These are phyloP conservation scores for Archilochus colubris DNA, from an alignment of 2,113 vertebrate genomes.

Conservation along the genomic window DNA sequence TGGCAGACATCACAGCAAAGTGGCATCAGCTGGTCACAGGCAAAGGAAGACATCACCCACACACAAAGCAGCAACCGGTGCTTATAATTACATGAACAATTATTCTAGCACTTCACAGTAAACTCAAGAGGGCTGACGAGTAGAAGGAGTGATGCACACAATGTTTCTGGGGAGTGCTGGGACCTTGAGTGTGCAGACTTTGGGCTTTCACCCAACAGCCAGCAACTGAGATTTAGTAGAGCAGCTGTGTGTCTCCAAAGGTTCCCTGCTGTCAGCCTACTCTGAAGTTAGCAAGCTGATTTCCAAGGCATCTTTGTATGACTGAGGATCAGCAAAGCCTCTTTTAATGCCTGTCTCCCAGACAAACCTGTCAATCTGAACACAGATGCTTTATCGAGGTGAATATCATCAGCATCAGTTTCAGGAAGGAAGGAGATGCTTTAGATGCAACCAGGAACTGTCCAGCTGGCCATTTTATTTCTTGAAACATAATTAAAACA, in stretches of 20 bases:
- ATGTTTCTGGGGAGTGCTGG: not conserved
- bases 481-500: slow-evolving; percentile 55
- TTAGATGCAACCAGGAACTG: not conserved
- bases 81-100: not conserved
- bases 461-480: slow-evolving; percentile 11
- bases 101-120: not conserved
- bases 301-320: rapidly evolving
- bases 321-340: not conserved
- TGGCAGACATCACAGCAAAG: not conserved
- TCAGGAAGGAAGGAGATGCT: not conserved
- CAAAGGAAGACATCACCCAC: not conserved
- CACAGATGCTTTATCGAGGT: not conserved
- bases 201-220: not conserved
- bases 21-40: not conserved
- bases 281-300: not conserved
- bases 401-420: not conserved
- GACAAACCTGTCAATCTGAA: not conserved
- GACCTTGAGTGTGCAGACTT: rapidly evolving
- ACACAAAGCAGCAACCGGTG: rapidly evolving
- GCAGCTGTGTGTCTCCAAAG: not conserved
- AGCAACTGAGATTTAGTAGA: not conserved
- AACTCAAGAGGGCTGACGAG: not conserved
- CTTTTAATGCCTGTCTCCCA: not conserved
- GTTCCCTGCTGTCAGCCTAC: not conserved
- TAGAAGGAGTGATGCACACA: not conserved